These are phyloP conservation scores for Patagioenas fasciata DNA, from an alignment of 2,113 vertebrate species.

Conservation along the genomic window DNA sequence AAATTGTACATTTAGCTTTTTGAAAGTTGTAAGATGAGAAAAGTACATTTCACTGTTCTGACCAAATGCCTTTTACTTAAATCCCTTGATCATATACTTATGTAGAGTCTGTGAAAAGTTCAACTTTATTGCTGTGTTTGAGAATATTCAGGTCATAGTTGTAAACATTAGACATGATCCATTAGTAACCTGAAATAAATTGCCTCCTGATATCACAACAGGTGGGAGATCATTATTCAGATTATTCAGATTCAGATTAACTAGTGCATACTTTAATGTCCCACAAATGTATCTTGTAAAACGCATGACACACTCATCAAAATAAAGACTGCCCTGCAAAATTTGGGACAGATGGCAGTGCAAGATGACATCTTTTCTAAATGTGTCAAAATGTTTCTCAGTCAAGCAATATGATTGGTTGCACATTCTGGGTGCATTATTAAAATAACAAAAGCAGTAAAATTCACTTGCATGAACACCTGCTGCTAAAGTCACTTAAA, in stretches of 20 bases:
- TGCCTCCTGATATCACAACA: background rate
- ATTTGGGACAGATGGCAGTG: slow-evolving; percentile 67
- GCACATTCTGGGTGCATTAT: slow-evolving; percentile 36
- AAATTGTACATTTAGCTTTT: background rate
- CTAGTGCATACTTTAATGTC: slow-evolving; percentile 6
- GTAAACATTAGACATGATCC: background rate
- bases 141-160: background rate
- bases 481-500: slow-evolving; percentile 46
- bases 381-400: slow-evolving; percentile 64
- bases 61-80: background rate
- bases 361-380: slow-evolving; percentile 67
- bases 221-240: slow-evolving; percentile 30
- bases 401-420: slow-evolving; percentile 35
- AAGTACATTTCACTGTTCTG: background rate
- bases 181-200: background rate
- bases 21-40: background rate
- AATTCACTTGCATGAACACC: slow-evolving; percentile 57
- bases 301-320: slow-evolving; percentile 43
- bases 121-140: background rate
- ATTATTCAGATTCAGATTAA: slow-evolving; percentile 5
- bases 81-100: background rate
- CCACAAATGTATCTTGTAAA: slow-evolving; percentile 30
- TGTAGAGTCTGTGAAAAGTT: background rate
- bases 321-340: slow-evolving; percentile 68
- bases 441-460: slow-evolving; percentile 65